Percentiles rank a stretch among this genome's conserved stretches.
These are phyloP conservation scores for Pelvicachromis taeniatus DNA, from an alignment of 2,113 vertebrate species.

Conservation along the genomic window DNA sequence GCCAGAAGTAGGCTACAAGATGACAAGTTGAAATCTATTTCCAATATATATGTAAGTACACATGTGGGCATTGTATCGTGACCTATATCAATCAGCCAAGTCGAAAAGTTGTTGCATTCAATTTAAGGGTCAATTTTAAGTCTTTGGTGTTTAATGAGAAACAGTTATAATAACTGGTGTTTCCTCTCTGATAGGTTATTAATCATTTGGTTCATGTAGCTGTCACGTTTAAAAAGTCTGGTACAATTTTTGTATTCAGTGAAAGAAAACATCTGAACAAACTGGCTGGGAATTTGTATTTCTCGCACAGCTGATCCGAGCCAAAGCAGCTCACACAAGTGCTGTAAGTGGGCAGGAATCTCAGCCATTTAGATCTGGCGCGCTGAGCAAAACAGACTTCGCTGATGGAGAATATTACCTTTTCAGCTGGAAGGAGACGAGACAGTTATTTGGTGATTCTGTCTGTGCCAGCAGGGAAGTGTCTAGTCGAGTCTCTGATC, in stretches of 20 bases:
- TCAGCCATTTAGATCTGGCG: conserved; percentile 11
- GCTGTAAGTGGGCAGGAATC: neutral
- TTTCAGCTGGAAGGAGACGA: neutral
- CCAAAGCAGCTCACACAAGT: neutral
- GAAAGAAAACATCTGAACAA: neutral
- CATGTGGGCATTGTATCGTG: neutral
- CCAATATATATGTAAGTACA: neutral
- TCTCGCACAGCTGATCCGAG: neutral
- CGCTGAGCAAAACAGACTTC: neutral
- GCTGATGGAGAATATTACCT: neutral
- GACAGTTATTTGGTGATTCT: conserved; percentile 1
- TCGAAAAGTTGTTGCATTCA: neutral
- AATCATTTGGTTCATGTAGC: neutral
- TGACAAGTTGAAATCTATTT: neutral
- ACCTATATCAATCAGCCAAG: neutral
- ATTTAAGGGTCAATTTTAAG: neutral
- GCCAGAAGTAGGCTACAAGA: neutral
- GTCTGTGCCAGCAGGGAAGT: conserved; percentile 16
- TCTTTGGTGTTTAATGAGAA: neutral
- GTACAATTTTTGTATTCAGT: neutral
- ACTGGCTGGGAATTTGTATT: neutral
- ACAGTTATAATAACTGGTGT: neutral
- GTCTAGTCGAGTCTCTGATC: neutral
- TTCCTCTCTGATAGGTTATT: neutral
- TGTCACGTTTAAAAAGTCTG: neutral